phyloP scores from a whole-genome alignment of 2,797 vertebrate species.

The Sphaeramia orbicularis region DNA sequence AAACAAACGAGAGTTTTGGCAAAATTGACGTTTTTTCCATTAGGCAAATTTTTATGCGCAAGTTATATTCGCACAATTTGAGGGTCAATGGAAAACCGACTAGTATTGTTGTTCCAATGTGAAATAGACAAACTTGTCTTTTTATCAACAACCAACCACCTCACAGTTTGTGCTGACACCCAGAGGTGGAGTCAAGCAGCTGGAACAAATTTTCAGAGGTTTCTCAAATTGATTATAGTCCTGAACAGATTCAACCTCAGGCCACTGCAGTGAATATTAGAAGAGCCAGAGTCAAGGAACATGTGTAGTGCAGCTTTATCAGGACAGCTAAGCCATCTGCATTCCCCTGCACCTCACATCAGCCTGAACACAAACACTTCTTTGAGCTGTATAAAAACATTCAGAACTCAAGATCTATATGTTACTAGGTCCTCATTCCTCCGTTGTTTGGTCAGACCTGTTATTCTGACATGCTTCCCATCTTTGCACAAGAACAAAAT shows the following conservation, averaged over 20 bases:
- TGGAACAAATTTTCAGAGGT: constrained; percentile 27
- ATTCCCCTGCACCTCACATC: constrained; percentile 50
- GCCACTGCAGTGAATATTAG: constrained; percentile 25
- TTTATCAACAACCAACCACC: constrained; percentile 18
- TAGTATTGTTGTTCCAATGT: no score
- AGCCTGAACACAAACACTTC: no score
- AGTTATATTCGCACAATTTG: no score
- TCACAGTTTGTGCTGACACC: constrained; percentile 23
- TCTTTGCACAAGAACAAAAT: no score
- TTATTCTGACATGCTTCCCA: no score
- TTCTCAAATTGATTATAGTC: constrained; percentile 23
- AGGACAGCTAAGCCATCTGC: constrained; percentile 32
- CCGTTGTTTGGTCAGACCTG: no score
- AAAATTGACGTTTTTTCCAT: no score
- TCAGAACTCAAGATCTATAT: not conserved
- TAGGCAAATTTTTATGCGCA: no score
- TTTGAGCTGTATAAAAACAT: constrained; percentile 46
- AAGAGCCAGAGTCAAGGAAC: constrained; percentile 15
- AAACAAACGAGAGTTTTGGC: no score
- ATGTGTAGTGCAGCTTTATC: constrained; percentile 50
- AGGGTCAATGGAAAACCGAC: no score
- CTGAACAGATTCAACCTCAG: constrained; percentile 23
- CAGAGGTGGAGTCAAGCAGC: constrained; percentile 19
- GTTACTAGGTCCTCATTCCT: no score
- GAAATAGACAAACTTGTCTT: constrained; percentile 6